Base-by-base conservation (phyloP, 1,140 invertebrate species). In the Coenobita brevimanus region DNA sequence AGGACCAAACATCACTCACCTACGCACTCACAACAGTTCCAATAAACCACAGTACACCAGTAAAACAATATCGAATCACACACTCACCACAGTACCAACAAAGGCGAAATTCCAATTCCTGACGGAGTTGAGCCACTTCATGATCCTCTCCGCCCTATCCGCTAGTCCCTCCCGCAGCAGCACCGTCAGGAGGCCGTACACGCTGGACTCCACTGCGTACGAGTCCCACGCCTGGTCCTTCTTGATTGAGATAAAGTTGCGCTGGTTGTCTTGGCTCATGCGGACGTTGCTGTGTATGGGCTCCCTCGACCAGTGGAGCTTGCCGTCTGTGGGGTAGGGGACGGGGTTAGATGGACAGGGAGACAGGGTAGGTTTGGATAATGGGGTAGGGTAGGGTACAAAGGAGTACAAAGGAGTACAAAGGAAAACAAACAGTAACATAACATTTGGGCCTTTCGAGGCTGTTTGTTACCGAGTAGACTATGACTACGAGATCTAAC, bases 101-200 rank as follows among this genome's bases (percentile, higher is more conserved):
- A 94, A 94, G 46, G 93, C 94, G 73, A 92, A 92, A 86, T 94
- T 92, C n/a, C 92, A 92, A 89, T 94, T 93, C 78, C 94, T 92
- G 92, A 94, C 94, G 3, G 93, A 93, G 89, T 93, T 93, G 3
- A 95, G 91, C 94, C 94, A 95, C 46, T 92, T 93, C 60, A 89
- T 67, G 57, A 89, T 89, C 30, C 69, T 33, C 33, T 89, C 93
- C 27, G 91, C 76, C 6, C 91, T 84, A 10, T 90, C 80, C 10
- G 92, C 92, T 27, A 93, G 90, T 0, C 93, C 93, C 54, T 93
- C 93, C n/a, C 92, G 90, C 3, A 91, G 89, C 13, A 94, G 90
- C 71, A 94, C 93, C 1, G 93, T 92, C 84, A 95, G 91, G 0
- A 95, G 91, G n/a, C 94, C 95, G 91, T 95, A 95, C 0, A 94